These are phyloP conservation scores for Chironomus tentans DNA, from an alignment of 2,888 invertebrate genomes.

Conservation along the genomic window DNA sequence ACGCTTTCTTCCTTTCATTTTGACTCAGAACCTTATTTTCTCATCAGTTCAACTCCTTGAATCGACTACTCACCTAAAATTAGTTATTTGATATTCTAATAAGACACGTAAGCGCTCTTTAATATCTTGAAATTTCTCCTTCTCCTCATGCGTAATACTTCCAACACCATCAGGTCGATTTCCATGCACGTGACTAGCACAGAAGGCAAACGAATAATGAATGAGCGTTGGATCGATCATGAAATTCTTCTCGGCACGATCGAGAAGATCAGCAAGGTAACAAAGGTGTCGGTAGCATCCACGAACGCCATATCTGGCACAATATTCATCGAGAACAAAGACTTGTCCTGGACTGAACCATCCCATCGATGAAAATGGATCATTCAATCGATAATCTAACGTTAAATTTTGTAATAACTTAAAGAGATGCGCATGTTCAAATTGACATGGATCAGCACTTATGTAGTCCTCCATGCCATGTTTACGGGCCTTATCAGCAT, in stretches of 20 bases:
- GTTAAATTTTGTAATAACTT: constrained; percentile 85
- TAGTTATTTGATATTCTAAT: constrained; percentile 96
- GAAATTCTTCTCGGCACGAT: constrained; percentile 85
- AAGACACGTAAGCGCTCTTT: constrained; percentile 88
- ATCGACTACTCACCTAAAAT: constrained; percentile 68
- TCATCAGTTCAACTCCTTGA: too few relatives aligned
- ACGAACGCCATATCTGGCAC: constrained; percentile 93
- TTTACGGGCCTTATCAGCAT: constrained; percentile 52
- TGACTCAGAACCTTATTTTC: too few relatives aligned
- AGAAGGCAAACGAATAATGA: constrained; percentile 99
- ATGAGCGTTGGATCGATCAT: constrained; percentile 98
- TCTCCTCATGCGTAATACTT: constrained; percentile 96
- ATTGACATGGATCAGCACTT: constrained; percentile 96
- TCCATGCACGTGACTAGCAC: constrained; percentile 98
- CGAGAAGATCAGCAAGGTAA: constrained; percentile 89
- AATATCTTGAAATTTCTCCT: constrained; percentile 94
- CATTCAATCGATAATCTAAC: constrained; percentile 89
- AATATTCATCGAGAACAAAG: constrained; percentile 96
- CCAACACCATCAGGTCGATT: constrained; percentile 99
- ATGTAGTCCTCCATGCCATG: constrained; percentile 99
- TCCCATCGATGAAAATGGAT: constrained; percentile 97
- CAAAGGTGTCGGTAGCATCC: constrained; percentile 95
- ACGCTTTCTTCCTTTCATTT: too few relatives aligned
- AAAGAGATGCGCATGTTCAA: constrained; percentile 90
- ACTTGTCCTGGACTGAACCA: constrained; percentile 99